Conservation (phyloP, 2,888 invertebrate species). For the Acronicta psi region DNA sequence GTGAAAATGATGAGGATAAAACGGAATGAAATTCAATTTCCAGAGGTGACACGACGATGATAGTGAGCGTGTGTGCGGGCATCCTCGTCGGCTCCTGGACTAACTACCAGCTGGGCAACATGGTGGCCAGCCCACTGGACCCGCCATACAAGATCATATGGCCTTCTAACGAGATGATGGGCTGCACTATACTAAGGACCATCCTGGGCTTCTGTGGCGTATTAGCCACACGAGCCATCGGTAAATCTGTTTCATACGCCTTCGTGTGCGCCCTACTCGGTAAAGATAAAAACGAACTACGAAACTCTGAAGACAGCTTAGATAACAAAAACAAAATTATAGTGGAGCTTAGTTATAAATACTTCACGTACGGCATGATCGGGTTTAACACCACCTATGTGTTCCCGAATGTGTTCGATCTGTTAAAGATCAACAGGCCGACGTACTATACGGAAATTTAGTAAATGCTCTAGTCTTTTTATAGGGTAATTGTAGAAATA, state of each 20-base stretch:
- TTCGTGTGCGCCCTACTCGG: constrained; percentile 92
- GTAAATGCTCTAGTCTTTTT: constrained; percentile 55
- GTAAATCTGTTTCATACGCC: constrained; percentile 92
- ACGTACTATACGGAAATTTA: constrained; percentile 96
- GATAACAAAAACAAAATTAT: constrained; percentile 92
- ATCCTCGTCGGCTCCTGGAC: constrained; percentile 94
- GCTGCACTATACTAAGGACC: constrained; percentile 91
- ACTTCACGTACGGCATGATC: constrained; percentile 93
- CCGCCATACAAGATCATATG: constrained; percentile 94
- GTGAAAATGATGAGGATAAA: not conserved
- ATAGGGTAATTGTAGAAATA: constrained; percentile 10
- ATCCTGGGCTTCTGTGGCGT: constrained; percentile 93
- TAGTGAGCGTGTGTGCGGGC: constrained; percentile 94
- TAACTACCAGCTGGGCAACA: constrained; percentile 94
- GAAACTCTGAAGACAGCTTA: constrained; percentile 90
- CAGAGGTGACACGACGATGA: constrained; percentile 97
- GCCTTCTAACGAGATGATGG: constrained; percentile 93
- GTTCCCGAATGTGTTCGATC: constrained; percentile 93
- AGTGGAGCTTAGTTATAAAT: constrained; percentile 95
- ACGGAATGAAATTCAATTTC: constrained; percentile 54
- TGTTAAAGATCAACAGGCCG: constrained; percentile 93
- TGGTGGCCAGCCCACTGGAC: constrained; percentile 88
- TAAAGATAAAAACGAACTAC: constrained; percentile 91
- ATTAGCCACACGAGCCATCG: constrained; percentile 90
- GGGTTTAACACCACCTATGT: constrained; percentile 94